Base-by-base conservation (phyloP, 2,113 vertebrate species). In the Catharus bicknelli region DNA sequence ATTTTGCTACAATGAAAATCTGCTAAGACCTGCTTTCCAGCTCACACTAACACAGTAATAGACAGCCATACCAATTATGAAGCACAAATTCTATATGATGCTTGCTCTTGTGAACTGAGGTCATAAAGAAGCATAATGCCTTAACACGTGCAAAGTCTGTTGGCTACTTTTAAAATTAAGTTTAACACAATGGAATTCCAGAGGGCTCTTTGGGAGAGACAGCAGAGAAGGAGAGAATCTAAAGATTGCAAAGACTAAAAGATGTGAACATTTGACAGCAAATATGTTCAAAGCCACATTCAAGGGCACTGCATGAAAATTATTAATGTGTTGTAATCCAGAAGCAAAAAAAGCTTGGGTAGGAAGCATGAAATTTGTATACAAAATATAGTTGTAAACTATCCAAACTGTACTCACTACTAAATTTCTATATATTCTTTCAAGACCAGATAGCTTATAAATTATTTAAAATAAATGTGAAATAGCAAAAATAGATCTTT, bases 111-210 rank as follows among this genome's bases (percentile, higher is more conserved):
- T 10, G 13, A 29, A 48, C 20, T 13, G 32, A 73, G 40, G 7
- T 45, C 47, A 74, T 34, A 59, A 69, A 64, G 34, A 47, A 77
- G 10, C 15, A 29, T 14, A 43, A 53, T 11, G 14, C 9, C 6
- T 32, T 23, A 80, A 64, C 7, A 59, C 0, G 0, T 12, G 23
- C 8, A 34, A 77, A 67, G 29, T 45, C 43, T 32, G 7, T 2
- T 21, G 23, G 42, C 13, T 47, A 6, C 4, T 77, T 30, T 16
- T 87, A 34, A 78, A 78, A 94, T 34, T 14, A 16, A 17, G 43
- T 36, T 64, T 68, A 57, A 53, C 10, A 48, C 16, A 51, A 32
- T 4, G 34, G 5, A 8, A 34, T 86, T 83, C 25, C 13, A 40
- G 8, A 8, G 21, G 3, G 6, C 4, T 66, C 3, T 34, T 30